Evolutionary conservation across 2,113 vertebrate genomes (phyloP).

Genomic region (Urocynchramus pylzowi): DNA sequence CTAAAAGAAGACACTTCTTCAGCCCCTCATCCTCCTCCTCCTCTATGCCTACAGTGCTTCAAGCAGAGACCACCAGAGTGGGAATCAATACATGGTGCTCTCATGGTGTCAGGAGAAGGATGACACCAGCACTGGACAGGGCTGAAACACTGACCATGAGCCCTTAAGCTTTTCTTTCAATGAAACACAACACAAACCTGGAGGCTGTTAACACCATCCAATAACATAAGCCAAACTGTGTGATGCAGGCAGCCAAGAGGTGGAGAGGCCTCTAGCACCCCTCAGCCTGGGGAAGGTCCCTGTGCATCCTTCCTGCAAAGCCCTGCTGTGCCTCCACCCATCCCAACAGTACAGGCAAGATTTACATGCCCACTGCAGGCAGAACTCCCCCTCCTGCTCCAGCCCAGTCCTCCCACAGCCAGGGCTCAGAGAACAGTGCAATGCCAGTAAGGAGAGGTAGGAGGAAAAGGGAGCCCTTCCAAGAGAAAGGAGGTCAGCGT

Average conservation of each 20-base stretch:
- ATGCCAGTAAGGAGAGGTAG: neutral
- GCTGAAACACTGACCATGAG: neutral
- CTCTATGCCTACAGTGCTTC: neutral
- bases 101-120: neutral
- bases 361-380: neutral
- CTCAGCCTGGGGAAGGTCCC: neutral
- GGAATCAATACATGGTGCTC: neutral
- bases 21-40: neutral
- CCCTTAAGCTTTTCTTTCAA: constrained; percentile 30
- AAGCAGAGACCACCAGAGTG: neutral
- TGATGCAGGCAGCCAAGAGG: neutral
- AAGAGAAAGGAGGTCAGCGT: neutral
- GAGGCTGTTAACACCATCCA: neutral
- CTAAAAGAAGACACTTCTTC: neutral
- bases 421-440: neutral
- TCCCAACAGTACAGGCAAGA: neutral
- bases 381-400: neutral
- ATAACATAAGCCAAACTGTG: neutral
- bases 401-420: neutral
- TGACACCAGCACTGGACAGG: neutral
- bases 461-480: neutral
- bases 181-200: neutral
- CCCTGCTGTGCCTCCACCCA: neutral
- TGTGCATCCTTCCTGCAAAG: neutral
- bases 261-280: neutral